Evolutionary conservation across 2,797 vertebrate genomes (phyloP).

Genomic region (Rhinoraja longicauda): DNA sequence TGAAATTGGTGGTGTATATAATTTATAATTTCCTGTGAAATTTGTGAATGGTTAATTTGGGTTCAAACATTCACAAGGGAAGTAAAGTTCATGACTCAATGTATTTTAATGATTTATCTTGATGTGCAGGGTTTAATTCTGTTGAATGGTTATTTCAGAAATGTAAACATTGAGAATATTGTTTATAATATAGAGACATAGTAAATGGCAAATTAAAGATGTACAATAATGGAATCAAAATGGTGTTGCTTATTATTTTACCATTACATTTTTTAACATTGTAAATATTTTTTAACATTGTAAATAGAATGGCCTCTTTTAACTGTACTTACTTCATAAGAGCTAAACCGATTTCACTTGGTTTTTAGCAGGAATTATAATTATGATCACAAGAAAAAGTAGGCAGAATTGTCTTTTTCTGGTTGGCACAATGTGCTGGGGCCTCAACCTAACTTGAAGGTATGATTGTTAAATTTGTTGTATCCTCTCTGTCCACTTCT

Average conservation of each 20-base stretch:
- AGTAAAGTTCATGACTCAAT: background rate
- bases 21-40: background rate
- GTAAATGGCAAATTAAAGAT: slow-evolving; percentile 10
- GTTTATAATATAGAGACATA: background rate
- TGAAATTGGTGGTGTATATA: background rate
- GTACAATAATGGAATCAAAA: background rate
- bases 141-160: background rate
- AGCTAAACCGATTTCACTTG: background rate
- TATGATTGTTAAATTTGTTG: too few species aligned
- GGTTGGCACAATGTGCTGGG: too few species aligned
- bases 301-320: too few species aligned
- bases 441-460: too few species aligned
- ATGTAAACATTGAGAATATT: background rate
- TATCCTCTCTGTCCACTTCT: too few species aligned
- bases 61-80: background rate
- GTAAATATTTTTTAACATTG: too few species aligned
- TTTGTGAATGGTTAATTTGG: background rate
- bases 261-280: background rate
- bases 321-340: background rate
- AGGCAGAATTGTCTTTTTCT: too few species aligned
- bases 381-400: background rate
- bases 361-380: background rate
- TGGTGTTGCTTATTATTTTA: background rate
- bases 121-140: background rate
- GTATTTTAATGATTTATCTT: background rate